Base-by-base conservation (phyloP, 2,888 invertebrate genomes). In the Mythimna lalbum region DNA sequence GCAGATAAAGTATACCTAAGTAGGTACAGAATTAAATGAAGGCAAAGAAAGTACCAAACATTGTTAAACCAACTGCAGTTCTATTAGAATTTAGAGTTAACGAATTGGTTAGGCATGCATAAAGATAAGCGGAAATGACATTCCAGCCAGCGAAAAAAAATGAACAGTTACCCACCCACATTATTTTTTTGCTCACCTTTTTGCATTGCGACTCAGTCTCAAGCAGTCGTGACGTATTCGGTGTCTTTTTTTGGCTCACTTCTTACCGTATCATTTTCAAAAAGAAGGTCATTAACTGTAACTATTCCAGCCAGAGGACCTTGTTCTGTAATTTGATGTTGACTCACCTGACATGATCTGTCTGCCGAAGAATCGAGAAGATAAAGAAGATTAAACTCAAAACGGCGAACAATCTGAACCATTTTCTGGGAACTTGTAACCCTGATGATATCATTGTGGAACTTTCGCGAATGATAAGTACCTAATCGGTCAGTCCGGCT, bases 371-470 rank as follows among this genome's bases (percentile, higher is more conserved):
- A 55, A 90, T 62, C 33, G 87, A 73, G 63, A 88, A 73, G n/a
- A 86, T 69, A 17, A 89, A 47, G 19, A 89, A 76, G 19, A 91
- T 36, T 57, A 92, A 68, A 71, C 87, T 85, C 10, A 91, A 12
- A 9, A 86, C 69, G 36, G 83, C 73, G 69, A 89, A 91, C 61
- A 91, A 36, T 59, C 91, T 89, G 57, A 89, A 76, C 89, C 90
- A 91, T 80, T 87, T 91, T 61, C 86, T 88, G 21, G 86, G 79
- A 64, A 90, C 19, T 87, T 87, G 90, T 21, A 88, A 67, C 49
- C 87, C 31, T 43, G 85, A 85, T 85, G 87, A 73, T 77, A 88
- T 82, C 93, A 93, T 93, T 68, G 77, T 89, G 71, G 90, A 92
- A 91, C 80, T 73, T 90, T 93, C 90, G 88, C 84, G 91, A 92